Evolutionary conservation across 2,888 invertebrate species (phyloP), one percentile per base, ranked within the genome.

Genomic region (Rhagonycha fulva): DNA sequence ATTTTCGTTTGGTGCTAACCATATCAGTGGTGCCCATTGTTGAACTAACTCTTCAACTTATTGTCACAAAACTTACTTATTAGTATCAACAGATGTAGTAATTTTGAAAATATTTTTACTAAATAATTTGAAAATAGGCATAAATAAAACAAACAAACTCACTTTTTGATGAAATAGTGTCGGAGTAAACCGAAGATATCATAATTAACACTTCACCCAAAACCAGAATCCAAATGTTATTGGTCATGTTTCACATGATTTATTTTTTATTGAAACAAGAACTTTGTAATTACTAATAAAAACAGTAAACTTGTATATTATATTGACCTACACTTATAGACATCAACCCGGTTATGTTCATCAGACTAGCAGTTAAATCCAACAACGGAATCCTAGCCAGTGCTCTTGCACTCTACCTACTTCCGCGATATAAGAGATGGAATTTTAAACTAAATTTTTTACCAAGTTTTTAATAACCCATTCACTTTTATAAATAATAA

Each of bases 11-110:
- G 92, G 92, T 70, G 92, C 91, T 70, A 93, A 87, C 92, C 92
- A 92, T 24, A 93, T 90, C 68, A 93, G 81, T 4, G 93, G 93
- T 1, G 93, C 91, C 93, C 93, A 93, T 85, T 89, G 88, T 75
- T 86, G 89, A 66, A 91, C 89, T 76, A 92, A 84, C 70, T 86
- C 86, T 77, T 84, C 84, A 74, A 85, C 86, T 86, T 32, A 4
- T 12, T 12, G 32, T 32, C 12, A 32, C n/a, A 32, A 32, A 32
- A 32, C 12, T 12, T 32, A n/a, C 5, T 12, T 32, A 32, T 32
- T 32, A 32, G 32, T 32, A 12, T 32, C 30, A 32, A 4, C 4
- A 32, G 30, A 32, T 32, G 11, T 32, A 4, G 32, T n/a, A 47
- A 47, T 47, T 47, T n/a, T 12, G 12, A 7, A 47, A 47, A 47